Evolutionary conservation across 2,888 invertebrate species (phyloP).

Genomic region (Elysia crispata): DNA sequence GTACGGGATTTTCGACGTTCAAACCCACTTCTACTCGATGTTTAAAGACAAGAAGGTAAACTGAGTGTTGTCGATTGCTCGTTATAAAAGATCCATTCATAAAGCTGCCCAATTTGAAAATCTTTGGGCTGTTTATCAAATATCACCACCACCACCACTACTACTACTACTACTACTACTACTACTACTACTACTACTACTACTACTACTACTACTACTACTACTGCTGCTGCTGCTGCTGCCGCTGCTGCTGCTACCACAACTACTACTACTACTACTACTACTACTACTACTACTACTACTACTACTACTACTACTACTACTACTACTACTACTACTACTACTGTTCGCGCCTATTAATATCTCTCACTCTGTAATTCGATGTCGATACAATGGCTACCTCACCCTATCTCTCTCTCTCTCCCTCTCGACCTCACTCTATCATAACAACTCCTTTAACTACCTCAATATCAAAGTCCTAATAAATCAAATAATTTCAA

Average conservation of each 20-base stretch:
- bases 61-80: too few species aligned
- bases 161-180: slow-evolving; percentile 11
- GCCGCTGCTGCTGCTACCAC: too few species aligned
- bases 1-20: slow-evolving; percentile 16
- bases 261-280: slow-evolving; percentile 24
- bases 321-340: too few species aligned
- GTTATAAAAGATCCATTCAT: too few species aligned
- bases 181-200: slow-evolving; percentile 28
- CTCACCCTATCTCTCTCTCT: background rate
- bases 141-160: background rate
- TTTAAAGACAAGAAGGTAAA: slow-evolving; percentile 40
- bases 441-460: background rate
- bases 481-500: background rate
- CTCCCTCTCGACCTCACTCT: background rate
- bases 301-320: slow-evolving; percentile 28
- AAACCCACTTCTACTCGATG: slow-evolving; percentile 1
- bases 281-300: slow-evolving; percentile 28
- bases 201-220: slow-evolving; percentile 26
- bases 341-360: too few species aligned
- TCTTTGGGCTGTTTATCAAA: too few species aligned
- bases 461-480: too few species aligned
- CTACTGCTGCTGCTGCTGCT: slow-evolving; percentile 19
- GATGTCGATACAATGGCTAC: background rate
- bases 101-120: too few species aligned
- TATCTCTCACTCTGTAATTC: too few species aligned